phyloP scores from a whole-genome alignment of 1,140 invertebrate genomes.

The Diachasma alloeum region DNA sequence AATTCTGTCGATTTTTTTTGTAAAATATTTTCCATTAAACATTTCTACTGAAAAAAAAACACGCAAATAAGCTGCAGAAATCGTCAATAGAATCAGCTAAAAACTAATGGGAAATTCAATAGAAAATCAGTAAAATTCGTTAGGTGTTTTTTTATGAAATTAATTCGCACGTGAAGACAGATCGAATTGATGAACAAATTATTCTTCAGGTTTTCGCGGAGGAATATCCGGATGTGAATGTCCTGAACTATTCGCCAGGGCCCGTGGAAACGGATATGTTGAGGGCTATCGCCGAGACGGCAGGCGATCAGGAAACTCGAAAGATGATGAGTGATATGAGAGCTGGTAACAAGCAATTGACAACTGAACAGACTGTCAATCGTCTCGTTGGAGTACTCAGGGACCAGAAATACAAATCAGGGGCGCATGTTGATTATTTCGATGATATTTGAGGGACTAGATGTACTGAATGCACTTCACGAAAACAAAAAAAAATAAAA shows the following conservation, averaged over 20 bases:
- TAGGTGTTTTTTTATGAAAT: too few relatives aligned
- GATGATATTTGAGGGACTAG: conserved; percentile 60
- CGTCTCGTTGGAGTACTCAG: conserved; percentile 78
- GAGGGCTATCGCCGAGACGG: conserved; percentile 69
- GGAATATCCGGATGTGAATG: conserved; percentile 78
- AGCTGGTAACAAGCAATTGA: conserved; percentile 72
- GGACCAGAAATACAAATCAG: conserved; percentile 78
- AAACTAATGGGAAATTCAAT: too few relatives aligned
- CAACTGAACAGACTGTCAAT: conserved; percentile 77
- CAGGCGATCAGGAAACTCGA: conserved; percentile 69
- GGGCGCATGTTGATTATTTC: conserved; percentile 88
- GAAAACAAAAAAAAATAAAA: too few relatives aligned
- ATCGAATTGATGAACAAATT: too few relatives aligned
- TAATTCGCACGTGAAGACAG: too few relatives aligned
- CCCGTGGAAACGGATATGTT: conserved; percentile 93
- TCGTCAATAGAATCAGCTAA: too few relatives aligned
- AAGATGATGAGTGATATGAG: conserved; percentile 71
- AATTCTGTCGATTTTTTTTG: too few relatives aligned
- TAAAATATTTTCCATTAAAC: too few relatives aligned
- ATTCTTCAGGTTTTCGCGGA: conserved; percentile 71
- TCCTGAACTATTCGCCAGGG: conserved; percentile 93
- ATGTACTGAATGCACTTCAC: conserved; percentile 17
- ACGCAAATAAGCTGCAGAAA: too few relatives aligned
- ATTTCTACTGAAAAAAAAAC: too few relatives aligned
- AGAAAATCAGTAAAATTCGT: too few relatives aligned